Evolutionary conservation across 1,140 invertebrate species (phyloP).

Genomic region (Araneus ventricosus): DNA sequence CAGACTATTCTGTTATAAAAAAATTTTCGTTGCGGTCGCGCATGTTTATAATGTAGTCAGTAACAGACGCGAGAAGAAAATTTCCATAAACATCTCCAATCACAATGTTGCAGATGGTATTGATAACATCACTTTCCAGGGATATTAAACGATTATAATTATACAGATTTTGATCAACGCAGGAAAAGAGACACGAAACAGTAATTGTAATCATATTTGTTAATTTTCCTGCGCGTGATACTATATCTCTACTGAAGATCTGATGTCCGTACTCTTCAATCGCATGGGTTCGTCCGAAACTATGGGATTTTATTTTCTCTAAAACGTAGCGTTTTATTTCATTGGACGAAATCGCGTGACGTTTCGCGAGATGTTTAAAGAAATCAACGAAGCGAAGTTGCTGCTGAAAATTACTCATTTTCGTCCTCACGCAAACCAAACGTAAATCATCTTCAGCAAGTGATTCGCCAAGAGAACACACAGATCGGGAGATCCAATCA

Average conservation of each 20-base stretch:
- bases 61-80: too few species aligned
- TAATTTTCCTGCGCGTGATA: neutral
- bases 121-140: too few species aligned
- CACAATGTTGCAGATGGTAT: too few species aligned
- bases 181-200: too few species aligned
- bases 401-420: constrained; percentile 7
- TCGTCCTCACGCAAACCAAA: neutral
- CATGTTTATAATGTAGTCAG: too few species aligned
- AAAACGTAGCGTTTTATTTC: neutral
- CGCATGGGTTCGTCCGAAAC: neutral
- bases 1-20: too few species aligned
- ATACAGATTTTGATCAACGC: too few species aligned
- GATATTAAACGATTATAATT: too few species aligned
- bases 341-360: neutral
- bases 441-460: neutral
- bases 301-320: neutral
- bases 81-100: too few species aligned
- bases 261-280: neutral
- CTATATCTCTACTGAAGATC: neutral
- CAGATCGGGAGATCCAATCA: neutral
- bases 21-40: too few species aligned
- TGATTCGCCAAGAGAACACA: neutral
- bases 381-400: neutral
- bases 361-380: neutral
- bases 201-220: neutral